phyloP scores from a whole-genome alignment of 2,113 vertebrate species.

The Nipponia nippon region DNA sequence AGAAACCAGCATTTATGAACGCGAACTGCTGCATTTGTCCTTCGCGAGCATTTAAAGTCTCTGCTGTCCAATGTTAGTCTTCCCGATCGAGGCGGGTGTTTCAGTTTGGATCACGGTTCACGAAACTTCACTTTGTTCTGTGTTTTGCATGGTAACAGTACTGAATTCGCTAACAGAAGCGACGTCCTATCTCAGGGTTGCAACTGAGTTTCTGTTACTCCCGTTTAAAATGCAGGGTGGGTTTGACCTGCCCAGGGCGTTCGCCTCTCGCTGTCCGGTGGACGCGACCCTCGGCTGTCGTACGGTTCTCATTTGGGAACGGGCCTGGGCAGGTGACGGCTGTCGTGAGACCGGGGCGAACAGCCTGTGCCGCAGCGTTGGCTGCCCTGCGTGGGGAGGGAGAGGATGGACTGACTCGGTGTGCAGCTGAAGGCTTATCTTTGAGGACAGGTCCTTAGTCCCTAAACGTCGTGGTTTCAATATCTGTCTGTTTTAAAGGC shows the following conservation, averaged over 20 bases:
- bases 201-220: neutral
- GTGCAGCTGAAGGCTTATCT: neutral
- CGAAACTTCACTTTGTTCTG: neutral
- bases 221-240: neutral
- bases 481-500: neutral
- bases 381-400: fast-evolving
- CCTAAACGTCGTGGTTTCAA: neutral
- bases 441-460: neutral
- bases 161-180: neutral
- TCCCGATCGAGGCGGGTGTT: neutral
- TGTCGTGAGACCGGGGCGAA: neutral
- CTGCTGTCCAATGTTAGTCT: neutral
- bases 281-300: neutral
- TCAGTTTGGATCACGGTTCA: neutral
- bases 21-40: neutral
- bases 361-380: neutral
- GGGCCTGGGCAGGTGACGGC: neutral
- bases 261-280: neutral
- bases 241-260: neutral
- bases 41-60: neutral
- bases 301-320: neutral
- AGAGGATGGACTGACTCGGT: neutral
- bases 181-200: neutral
- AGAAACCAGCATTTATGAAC: neutral
- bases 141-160: neutral